A percentile compares a stretch with the other conserved stretches of the same genome.
These are phyloP conservation scores for Maconellicoccus hirsutus DNA, from an alignment of 1,140 invertebrate species.

Conservation along the genomic window DNA sequence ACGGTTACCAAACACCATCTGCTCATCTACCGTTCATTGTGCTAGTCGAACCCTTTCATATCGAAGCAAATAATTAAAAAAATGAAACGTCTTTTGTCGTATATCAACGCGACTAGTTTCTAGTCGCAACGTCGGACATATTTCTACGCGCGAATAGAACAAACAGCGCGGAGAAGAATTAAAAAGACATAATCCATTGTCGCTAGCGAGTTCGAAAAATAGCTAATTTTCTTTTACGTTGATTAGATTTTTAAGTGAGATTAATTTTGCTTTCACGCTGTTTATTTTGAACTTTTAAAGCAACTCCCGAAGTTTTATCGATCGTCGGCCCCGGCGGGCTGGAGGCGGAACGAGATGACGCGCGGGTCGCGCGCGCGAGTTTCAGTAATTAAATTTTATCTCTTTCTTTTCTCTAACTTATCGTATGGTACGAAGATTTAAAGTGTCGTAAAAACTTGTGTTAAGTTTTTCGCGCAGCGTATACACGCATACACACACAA, in stretches of 20 bases:
- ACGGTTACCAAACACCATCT: too few relatives aligned
- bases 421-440: slow-evolving; percentile 8
- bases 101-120: too few relatives aligned
- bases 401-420: background rate
- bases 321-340: background rate
- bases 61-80: too few relatives aligned
- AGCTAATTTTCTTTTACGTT: slow-evolving; percentile 9
- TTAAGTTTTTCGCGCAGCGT: background rate
- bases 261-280: slow-evolving; percentile 8
- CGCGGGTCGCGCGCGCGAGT: background rate
- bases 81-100: too few relatives aligned
- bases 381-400: slow-evolving; percentile 10
- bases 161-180: background rate
- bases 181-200: background rate
- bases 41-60: too few relatives aligned
- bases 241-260: slow-evolving; percentile 9
- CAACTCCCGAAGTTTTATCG: background rate
- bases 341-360: too few relatives aligned
- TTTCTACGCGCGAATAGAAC: background rate
- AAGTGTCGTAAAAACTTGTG: slow-evolving; percentile 8
- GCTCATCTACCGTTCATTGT: too few relatives aligned
- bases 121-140: background rate
- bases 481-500: too few relatives aligned
- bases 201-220: background rate
- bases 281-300: slow-evolving; percentile 4